Evolutionary conservation across 2,888 invertebrate species (phyloP).

Genomic region (Morinoia aosen): DNA sequence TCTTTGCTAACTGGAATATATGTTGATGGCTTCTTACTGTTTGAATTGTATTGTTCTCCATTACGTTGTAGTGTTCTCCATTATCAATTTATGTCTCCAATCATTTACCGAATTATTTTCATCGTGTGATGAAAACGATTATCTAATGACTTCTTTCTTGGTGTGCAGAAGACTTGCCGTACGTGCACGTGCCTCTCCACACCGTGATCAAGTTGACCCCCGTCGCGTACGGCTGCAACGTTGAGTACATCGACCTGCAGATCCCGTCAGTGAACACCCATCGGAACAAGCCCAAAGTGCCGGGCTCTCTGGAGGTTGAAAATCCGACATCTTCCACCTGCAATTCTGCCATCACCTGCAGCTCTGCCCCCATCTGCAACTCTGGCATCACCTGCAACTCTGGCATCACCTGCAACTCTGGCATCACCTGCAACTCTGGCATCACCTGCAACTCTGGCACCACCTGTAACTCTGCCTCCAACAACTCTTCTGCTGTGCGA

Average conservation of each 20-base stretch:
- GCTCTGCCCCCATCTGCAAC: background rate
- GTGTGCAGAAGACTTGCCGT: constrained; percentile 84
- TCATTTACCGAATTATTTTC: background rate
- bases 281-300: constrained; percentile 79
- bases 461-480: background rate
- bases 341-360: background rate
- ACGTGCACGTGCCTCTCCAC: constrained; percentile 87
- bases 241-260: constrained; percentile 87
- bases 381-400: background rate
- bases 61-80: too few species aligned
- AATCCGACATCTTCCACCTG: too few species aligned
- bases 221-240: constrained; percentile 90
- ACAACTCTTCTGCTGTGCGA: background rate
- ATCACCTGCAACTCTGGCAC: background rate
- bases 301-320: background rate
- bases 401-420: background rate
- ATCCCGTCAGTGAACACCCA: constrained; percentile 94
- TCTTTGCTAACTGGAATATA: too few species aligned
- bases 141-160: background rate
- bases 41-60: too few species aligned
- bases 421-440: too few species aligned
- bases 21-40: too few species aligned
- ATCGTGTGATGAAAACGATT: background rate
- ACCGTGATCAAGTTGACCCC: constrained; percentile 91
- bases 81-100: too few species aligned